These are phyloP conservation scores for Huso huso DNA, from an alignment of 2,797 vertebrate genomes.

Conservation along the genomic window DNA sequence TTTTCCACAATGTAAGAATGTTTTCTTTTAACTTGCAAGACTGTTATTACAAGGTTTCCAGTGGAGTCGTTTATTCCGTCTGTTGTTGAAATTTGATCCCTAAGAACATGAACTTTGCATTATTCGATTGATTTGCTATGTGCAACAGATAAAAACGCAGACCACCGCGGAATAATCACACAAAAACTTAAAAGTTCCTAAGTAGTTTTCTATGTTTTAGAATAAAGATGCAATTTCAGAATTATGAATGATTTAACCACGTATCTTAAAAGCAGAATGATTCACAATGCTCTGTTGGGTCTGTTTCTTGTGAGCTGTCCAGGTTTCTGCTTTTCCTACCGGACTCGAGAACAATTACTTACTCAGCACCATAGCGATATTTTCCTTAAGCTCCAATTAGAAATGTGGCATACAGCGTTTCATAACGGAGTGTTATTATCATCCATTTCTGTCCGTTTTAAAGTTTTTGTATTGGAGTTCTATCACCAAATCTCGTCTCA, in stretches of 20 bases:
- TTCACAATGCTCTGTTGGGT: neutral
- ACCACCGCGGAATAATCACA: no score
- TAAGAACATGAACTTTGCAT: neutral
- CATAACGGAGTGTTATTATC: no score
- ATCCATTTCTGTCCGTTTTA: neutral
- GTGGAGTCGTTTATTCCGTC: neutral
- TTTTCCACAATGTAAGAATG: no score
- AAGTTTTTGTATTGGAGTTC: neutral
- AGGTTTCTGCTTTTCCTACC: slow-evolving; percentile 3
- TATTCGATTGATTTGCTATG: slow-evolving; percentile 4
- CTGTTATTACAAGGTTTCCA: slow-evolving; percentile 11
- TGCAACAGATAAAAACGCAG: neutral
- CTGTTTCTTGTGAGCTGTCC: slow-evolving; percentile 9
- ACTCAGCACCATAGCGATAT: neutral
- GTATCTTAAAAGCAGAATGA: neutral
- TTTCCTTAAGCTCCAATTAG: neutral
- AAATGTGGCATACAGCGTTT: neutral
- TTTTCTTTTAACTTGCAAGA: neutral
- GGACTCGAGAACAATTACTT: neutral
- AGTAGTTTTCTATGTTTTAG: no score
- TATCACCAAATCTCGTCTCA: neutral
- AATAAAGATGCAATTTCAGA: no score
- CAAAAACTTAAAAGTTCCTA: no score
- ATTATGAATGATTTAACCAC: neutral
- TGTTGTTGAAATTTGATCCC: slow-evolving; percentile 1